Evolutionary conservation across 2,888 invertebrate species (phyloP).

Genomic region (Agrochola macilenta): DNA sequence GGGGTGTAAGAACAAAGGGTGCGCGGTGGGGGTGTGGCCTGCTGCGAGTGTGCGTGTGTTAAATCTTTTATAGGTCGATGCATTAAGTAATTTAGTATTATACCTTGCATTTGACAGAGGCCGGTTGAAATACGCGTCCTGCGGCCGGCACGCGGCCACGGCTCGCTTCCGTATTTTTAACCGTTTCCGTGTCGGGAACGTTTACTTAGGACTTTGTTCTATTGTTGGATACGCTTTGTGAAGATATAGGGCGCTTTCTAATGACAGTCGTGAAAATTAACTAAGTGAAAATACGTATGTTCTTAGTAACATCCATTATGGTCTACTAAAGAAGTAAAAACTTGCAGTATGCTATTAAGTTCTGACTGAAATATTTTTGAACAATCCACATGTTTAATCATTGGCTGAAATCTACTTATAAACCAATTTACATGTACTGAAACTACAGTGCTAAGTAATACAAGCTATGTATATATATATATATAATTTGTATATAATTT

Average conservation of each 20-base stretch:
- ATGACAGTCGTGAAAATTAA: background rate
- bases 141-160: constrained; percentile 21
- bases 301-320: background rate
- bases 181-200: constrained; percentile 54
- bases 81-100: constrained; percentile 90
- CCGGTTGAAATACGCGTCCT: constrained; percentile 63
- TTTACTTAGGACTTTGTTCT: constrained; percentile 58
- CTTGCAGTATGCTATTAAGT: background rate
- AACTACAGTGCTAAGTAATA: no score
- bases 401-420: no score
- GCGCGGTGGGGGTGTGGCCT: constrained; percentile 78
- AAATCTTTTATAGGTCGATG: constrained; percentile 90
- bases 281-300: background rate
- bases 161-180: constrained; percentile 62
- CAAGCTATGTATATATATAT: no score
- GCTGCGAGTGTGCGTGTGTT: constrained; percentile 80
- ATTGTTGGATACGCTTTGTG: constrained; percentile 32
- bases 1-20: constrained; percentile 81
- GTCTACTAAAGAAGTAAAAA: background rate
- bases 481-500: no score
- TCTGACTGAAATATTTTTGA: no score
- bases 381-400: background rate
- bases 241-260: constrained; percentile 20
- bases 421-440: no score
- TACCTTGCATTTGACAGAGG: constrained; percentile 86